Conservation (phyloP, 2,797 vertebrate species). For the Falco peregrinus region DNA sequence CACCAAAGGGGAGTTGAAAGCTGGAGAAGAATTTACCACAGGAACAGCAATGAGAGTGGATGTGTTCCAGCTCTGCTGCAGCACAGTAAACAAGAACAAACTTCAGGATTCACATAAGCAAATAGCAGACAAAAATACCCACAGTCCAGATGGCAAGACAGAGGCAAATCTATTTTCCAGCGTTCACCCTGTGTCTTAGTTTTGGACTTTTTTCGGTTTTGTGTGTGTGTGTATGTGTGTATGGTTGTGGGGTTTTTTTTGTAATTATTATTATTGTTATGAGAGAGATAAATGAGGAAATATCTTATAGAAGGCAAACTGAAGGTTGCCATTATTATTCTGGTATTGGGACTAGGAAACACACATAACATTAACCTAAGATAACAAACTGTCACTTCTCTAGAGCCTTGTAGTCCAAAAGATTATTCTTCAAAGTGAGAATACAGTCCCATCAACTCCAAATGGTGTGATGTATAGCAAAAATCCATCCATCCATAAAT, state of each 20-base stretch:
- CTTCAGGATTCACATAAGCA: not conserved
- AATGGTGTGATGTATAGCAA: not conserved
- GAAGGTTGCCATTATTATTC: not conserved
- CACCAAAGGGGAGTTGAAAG: not conserved
- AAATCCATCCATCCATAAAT: not conserved
- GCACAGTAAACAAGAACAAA: not conserved
- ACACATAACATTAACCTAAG: not conserved
- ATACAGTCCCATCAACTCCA: not conserved
- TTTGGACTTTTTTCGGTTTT: not conserved
- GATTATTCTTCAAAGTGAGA: not conserved
- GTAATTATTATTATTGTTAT: too few species aligned
- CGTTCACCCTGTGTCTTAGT: not conserved
- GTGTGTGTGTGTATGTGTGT: not conserved
- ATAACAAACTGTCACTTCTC: not conserved
- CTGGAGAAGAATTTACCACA: not conserved
- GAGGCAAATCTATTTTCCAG: not conserved
- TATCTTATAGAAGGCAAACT: not conserved
- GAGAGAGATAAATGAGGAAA: not conserved
- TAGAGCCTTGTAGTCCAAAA: not conserved
- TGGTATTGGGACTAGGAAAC: not conserved
- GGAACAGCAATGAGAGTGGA: not conserved
- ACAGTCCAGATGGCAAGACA: not conserved
- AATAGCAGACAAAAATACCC: not conserved
- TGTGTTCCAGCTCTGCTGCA: not conserved
- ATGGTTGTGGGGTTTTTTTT: not conserved